Percentiles rank a stretch among this genome's conserved stretches.
Evolutionary conservation across 2,113 vertebrate species (phyloP).

Genomic region (Campylomormyrus tamandua): DNA sequence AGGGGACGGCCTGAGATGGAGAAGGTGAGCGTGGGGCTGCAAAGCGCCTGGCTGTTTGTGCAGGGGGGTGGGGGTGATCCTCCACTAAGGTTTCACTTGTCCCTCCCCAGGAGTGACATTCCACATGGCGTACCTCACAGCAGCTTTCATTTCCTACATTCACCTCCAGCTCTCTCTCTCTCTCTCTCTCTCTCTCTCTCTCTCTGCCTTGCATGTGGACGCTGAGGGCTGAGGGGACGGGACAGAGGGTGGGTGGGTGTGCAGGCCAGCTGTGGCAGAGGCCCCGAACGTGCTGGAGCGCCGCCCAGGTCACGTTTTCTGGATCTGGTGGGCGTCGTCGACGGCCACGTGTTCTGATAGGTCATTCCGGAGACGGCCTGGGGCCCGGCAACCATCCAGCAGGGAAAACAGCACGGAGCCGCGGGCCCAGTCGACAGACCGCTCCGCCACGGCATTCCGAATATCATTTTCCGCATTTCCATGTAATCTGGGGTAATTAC

Average conservation of each 20-base stretch:
- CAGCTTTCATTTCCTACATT: neutral
- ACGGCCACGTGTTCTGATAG: neutral
- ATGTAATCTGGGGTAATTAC: neutral
- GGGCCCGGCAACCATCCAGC: neutral
- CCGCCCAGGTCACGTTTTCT: neutral
- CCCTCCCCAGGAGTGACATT: neutral
- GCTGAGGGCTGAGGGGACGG: neutral
- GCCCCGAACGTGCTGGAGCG: neutral
- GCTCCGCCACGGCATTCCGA: neutral
- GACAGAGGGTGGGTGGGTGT: neutral
- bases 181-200: too few relatives aligned
- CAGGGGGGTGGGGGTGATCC: neutral
- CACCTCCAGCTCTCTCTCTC: neutral
- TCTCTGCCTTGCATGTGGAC: neutral
- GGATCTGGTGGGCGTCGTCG: neutral
- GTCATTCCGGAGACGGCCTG: neutral
- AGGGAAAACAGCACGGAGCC: neutral
- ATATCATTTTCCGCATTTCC: slow-evolving; percentile 3
- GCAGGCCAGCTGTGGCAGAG: neutral
- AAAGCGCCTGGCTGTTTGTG: neutral
- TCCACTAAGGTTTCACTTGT: neutral
- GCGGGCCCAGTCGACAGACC: neutral
- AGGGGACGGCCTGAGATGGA: neutral
- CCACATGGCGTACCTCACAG: neutral
- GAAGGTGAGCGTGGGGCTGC: neutral